Conservation (phyloP, 2,113 vertebrate genomes). For the Daubentonia madagascariensis region DNA sequence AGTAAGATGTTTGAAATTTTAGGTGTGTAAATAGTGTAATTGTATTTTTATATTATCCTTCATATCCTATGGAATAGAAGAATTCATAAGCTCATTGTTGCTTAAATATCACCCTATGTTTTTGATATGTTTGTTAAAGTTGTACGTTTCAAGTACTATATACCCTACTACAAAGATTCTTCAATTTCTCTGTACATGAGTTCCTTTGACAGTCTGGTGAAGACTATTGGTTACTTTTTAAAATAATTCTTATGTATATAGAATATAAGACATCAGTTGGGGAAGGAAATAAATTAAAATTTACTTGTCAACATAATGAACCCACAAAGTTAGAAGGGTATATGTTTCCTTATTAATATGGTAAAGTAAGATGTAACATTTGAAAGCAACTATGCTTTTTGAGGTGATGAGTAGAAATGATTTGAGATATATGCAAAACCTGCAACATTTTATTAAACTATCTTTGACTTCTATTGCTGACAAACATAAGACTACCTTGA, state of each 20-base stretch:
- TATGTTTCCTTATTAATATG: background rate
- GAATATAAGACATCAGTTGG: background rate
- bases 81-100: background rate
- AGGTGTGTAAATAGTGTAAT: background rate
- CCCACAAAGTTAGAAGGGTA: background rate
- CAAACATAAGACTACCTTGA: background rate
- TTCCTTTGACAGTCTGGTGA: background rate
- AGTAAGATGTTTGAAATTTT: background rate
- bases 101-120: background rate
- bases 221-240: background rate
- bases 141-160: background rate
- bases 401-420: background rate
- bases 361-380: background rate
- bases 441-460: background rate
- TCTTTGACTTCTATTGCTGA: background rate
- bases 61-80: background rate
- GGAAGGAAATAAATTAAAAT: background rate
- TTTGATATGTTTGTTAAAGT: background rate
- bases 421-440: background rate
- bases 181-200: background rate
- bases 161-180: background rate
- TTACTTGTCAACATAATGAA: background rate
- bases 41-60: background rate
- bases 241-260: background rate
- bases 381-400: background rate